Evolutionary conservation across 2,797 vertebrate genomes (phyloP), one percentile per base, ranked within the genome.

Genomic region (Schizopygopsis malacanthus): DNA sequence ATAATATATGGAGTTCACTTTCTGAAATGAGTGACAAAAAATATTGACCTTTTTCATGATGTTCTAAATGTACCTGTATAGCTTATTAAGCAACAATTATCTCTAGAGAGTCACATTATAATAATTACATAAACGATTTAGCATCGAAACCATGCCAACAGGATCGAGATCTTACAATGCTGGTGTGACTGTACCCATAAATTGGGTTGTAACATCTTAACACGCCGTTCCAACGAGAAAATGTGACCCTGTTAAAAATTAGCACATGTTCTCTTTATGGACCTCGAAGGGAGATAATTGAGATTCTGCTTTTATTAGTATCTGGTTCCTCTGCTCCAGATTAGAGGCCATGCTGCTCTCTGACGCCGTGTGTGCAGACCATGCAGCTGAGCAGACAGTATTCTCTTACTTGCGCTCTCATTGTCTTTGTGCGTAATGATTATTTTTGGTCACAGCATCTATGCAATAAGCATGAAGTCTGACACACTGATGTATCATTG

Each of bases 201-300:
- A 94, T 92, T 93, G 90, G 93, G 92, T 95, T 95, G 92, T 88
- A 89, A 81, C 47, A 90, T 88, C 91, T 92, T 90, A 89, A 93
- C 28, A 33, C 89, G 71, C 89, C 85, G 75, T 91, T 92, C 93
- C 82, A 69, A 67, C 79, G 91, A 92, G 92, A 90, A 91, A 92
- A 94, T 92, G 91, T 95, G 93, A 95, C 91, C 81, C 89, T 91
- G 72, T 81, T 89, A 83, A 92, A 93, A 95, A 95, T 94, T 95
- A 94, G 93, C 92, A 92, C 88, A 91, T 89, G 89, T 83, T 91
- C 85, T 92, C 91, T 73, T 89, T 84, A 87, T 91, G 89, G 93
- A 93, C 90, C 86, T 80, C 87, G 87, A 89, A 89, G 80, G 85
- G 86, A 93, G 90, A 91, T 91, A 90, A 91, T 91, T 92, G 90